phyloP scores from a whole-genome alignment of 2,888 invertebrate genomes.

The Mellilla xanthometata region DNA sequence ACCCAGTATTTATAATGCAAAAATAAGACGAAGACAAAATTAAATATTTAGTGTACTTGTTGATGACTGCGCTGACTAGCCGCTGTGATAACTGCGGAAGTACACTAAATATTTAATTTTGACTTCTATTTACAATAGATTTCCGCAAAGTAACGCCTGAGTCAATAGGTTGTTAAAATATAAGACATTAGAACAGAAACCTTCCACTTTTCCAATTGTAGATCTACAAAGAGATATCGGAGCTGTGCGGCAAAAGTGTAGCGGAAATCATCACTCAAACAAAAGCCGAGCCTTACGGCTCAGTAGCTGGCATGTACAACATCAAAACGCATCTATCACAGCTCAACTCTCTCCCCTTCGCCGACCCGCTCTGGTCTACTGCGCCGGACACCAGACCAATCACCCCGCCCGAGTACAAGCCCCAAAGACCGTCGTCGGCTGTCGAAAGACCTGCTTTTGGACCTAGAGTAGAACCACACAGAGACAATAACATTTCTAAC shows the following conservation, averaged over 20 bases:
- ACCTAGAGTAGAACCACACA: slow-evolving; percentile 3
- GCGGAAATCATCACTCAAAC: slow-evolving; percentile 74
- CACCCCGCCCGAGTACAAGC: slow-evolving; percentile 54
- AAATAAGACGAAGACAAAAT: too few relatives aligned
- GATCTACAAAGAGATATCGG: slow-evolving; percentile 76
- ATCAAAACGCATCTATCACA: slow-evolving; percentile 73
- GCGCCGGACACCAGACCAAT: slow-evolving; percentile 48
- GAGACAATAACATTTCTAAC: neutral
- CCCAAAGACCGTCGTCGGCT: slow-evolving; percentile 28
- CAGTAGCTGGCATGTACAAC: slow-evolving; percentile 84
- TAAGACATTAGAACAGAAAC: too few relatives aligned
- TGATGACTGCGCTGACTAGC: too few relatives aligned
- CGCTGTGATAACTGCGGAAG: too few relatives aligned
- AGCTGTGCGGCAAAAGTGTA: slow-evolving; percentile 62
- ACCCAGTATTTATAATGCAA: too few relatives aligned
- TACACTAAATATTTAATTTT: too few relatives aligned
- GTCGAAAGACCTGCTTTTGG: slow-evolving; percentile 3
- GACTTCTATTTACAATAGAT: too few relatives aligned
- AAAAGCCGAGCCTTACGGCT: slow-evolving; percentile 80
- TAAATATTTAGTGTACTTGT: too few relatives aligned
- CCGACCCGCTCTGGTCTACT: slow-evolving; percentile 61
- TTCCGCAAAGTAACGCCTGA: too few relatives aligned
- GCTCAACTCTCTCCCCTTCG: slow-evolving; percentile 46
- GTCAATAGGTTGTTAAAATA: too few relatives aligned
- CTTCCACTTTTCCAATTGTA: slow-evolving; percentile 41